Percentiles rank a stretch among this genome's conserved stretches.
phyloP scores from a whole-genome alignment of 2,888 invertebrate genomes.

The Meloe dianella region DNA sequence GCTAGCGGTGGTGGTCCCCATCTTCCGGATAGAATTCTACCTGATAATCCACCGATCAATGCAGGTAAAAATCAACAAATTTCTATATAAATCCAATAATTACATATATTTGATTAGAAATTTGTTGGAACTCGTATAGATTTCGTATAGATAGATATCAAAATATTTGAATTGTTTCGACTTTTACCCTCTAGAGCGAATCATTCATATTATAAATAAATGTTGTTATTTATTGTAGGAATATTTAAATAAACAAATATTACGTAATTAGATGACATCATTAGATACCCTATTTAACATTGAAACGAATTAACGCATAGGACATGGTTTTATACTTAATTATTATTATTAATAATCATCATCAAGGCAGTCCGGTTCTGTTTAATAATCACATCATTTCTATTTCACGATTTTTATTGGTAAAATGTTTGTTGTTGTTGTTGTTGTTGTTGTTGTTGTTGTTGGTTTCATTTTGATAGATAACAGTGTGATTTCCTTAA shows the following conservation, averaged over 20 bases:
- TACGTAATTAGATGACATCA: constrained; percentile 33
- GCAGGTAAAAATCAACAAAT: constrained; percentile 28
- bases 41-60: constrained; percentile 23
- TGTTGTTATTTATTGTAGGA: constrained; percentile 16
- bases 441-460: too few species aligned
- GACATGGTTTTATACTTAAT: constrained; percentile 11
- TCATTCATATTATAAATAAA: constrained; percentile 23
- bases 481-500: too few species aligned
- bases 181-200: constrained; percentile 26
- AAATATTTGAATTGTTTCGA: background rate
- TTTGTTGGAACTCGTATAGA: too few species aligned
- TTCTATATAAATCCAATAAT: background rate
- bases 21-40: constrained; percentile 35
- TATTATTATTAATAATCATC: background rate
- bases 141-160: too few species aligned
- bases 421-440: too few species aligned
- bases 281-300: constrained; percentile 20
- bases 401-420: too few species aligned
- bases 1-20: constrained; percentile 40
- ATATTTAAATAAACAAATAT: constrained; percentile 28
- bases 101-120: too few species aligned
- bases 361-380: background rate
- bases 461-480: too few species aligned
- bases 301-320: constrained; percentile 30
- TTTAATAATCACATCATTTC: background rate